Conservation (phyloP, 1,140 invertebrate species). For the Eciton burchellii region DNA sequence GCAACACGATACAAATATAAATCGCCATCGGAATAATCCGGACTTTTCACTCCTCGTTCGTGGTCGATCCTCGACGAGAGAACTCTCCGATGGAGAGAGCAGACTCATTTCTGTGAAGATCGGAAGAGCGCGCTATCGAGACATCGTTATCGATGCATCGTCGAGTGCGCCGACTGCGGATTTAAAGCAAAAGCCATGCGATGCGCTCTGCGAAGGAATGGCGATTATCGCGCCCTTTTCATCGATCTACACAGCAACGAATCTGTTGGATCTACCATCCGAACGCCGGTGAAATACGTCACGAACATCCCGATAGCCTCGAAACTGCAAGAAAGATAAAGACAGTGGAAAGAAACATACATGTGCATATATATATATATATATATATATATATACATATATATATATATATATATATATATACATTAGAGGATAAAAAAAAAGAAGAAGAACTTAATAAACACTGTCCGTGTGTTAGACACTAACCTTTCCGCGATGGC, state of each 20-base stretch:
- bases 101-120: too few relatives aligned
- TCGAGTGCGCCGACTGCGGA: too few relatives aligned
- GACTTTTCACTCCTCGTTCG: neutral
- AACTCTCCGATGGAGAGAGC: too few relatives aligned
- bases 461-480: constrained; percentile 77
- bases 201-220: too few relatives aligned
- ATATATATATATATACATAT: neutral
- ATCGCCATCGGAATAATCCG: constrained; percentile 4
- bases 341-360: neutral
- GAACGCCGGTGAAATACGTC: neutral
- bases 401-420: constrained; percentile 18
- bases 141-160: too few relatives aligned
- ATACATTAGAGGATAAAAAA: constrained; percentile 70
- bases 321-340: constrained; percentile 28
- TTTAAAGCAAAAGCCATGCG: too few relatives aligned
- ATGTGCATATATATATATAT: neutral
- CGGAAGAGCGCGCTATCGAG: too few relatives aligned
- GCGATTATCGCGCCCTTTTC: too few relatives aligned
- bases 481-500: constrained; percentile 84
- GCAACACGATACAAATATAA: neutral
- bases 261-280: too few relatives aligned
- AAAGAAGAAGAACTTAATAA: constrained; percentile 75
- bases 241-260: too few relatives aligned
- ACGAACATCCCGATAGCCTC: neutral
- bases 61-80: too few relatives aligned